These are phyloP conservation scores for Phylloscopus collybita DNA, from an alignment of 2,797 vertebrate genomes.

Conservation along the genomic window DNA sequence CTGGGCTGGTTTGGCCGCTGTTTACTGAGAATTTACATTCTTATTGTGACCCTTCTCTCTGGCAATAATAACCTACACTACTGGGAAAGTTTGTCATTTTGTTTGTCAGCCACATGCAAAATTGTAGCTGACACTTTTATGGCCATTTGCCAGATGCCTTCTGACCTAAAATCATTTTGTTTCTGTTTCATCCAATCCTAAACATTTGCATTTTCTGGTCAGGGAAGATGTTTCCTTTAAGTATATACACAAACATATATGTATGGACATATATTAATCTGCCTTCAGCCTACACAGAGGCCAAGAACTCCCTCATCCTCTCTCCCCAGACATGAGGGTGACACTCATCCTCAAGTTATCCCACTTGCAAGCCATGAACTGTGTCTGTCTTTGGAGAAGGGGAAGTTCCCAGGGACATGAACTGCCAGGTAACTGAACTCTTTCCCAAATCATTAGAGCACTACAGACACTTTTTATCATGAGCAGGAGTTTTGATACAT, in stretches of 20 bases:
- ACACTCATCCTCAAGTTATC: neutral
- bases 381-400: too few species aligned
- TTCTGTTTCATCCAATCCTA: neutral
- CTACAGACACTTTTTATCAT: rapidly evolving
- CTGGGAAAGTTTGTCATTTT: neutral
- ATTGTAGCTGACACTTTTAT: neutral
- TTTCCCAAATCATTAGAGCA: neutral
- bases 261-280: neutral
- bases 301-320: neutral
- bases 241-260: neutral
- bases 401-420: neutral
- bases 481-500: neutral
- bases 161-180: neutral
- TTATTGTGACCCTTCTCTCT: neutral
- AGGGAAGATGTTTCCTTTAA: neutral
- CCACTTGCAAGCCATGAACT: neutral
- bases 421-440: neutral
- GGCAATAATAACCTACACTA: neutral
- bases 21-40: neutral
- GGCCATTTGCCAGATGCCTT: neutral
- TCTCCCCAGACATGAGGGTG: neutral
- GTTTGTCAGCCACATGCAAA: neutral
- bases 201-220: neutral
- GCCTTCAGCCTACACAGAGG: neutral
- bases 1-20: neutral